Evolutionary conservation across 2,113 vertebrate genomes (phyloP).

Genomic region (Morone saxatilis): DNA sequence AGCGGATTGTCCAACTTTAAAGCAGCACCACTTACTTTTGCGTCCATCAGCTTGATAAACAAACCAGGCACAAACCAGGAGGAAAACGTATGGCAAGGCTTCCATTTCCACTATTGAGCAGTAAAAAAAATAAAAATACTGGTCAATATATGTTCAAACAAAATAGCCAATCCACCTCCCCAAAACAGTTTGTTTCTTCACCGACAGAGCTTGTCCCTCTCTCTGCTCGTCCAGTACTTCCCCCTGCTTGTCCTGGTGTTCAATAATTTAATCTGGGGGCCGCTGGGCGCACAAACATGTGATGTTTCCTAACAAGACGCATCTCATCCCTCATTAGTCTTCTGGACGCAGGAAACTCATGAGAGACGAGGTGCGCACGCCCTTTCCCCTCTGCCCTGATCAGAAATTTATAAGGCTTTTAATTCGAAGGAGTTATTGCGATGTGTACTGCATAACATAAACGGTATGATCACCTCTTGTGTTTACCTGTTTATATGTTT

Average conservation of each 20-base stretch:
- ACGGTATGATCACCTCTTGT: background rate
- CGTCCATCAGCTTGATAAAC: conserved; percentile 63
- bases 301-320: conserved; percentile 83
- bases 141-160: too few relatives aligned
- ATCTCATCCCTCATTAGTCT: conserved; percentile 78
- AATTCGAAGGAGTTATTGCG: background rate
- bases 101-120: conserved; percentile 55
- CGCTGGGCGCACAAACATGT: conserved; percentile 78
- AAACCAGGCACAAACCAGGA: conserved; percentile 59
- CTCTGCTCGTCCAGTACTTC: conserved; percentile 11
- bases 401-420: background rate
- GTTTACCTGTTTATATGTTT: background rate
- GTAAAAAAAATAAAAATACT: background rate
- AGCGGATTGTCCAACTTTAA: background rate
- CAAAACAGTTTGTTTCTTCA: background rate
- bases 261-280: conserved; percentile 72
- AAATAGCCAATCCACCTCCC: background rate
- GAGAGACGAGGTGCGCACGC: conserved; percentile 23
- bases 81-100: conserved; percentile 25
- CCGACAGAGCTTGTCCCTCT: conserved; percentile 16
- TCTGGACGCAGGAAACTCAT: conserved; percentile 45
- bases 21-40: conserved; percentile 78
- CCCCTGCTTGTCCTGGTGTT: conserved; percentile 21
- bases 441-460: background rate
- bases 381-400: background rate